A percentile compares a stretch with the other conserved stretches of the same genome.
Evolutionary conservation across 2,797 vertebrate genomes (phyloP).

Genomic region (Spinus olivaceus): DNA sequence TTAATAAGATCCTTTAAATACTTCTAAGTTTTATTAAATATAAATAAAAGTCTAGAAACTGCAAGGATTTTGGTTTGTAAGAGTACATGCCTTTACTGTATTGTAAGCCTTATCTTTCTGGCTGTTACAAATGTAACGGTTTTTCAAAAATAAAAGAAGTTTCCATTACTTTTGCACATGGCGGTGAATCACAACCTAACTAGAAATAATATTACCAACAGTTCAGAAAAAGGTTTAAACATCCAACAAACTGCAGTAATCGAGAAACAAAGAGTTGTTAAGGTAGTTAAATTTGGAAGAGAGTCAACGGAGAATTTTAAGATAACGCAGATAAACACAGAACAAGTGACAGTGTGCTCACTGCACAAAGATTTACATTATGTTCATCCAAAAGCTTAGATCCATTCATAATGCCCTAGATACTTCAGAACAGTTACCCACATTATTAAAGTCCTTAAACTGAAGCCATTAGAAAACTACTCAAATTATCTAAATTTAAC

Average conservation of each 20-base stretch:
- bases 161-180: neutral
- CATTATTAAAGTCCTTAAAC: neutral
- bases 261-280: neutral
- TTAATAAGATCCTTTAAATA: neutral
- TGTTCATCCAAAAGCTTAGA: neutral
- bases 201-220: neutral
- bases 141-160: neutral
- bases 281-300: neutral
- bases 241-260: neutral
- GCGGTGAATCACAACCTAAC: neutral
- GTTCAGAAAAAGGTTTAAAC: neutral
- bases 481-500: neutral
- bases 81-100: neutral
- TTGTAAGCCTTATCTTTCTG: neutral
- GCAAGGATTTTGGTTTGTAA: neutral
- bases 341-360: neutral
- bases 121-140: neutral
- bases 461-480: neutral
- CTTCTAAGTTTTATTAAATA: neutral
- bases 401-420: neutral
- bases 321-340: fast-evolving
- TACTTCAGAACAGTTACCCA: neutral
- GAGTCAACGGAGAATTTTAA: neutral
- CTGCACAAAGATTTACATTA: neutral
- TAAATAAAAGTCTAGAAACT: neutral